Evolutionary conservation across 2,888 invertebrate species (phyloP), one percentile per base, ranked within the genome.

Genomic region (Formica aserva): DNA sequence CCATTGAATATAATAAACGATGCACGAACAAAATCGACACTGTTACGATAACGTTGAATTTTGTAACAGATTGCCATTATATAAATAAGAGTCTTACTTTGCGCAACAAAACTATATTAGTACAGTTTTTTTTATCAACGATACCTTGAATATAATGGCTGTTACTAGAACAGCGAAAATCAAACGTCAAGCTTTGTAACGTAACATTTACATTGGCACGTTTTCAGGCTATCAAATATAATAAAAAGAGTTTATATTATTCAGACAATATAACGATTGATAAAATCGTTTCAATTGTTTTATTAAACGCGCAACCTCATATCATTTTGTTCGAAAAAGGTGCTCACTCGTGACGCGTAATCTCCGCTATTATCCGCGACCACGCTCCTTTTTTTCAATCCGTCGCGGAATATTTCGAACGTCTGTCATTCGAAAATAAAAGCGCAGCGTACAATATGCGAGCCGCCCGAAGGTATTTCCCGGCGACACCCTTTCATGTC

Each of bases 401-500:
- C 60, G 22, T 57, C 71, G 71, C 57, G 45, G 57, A 69, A 32
- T 69, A 71, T 71, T 60, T 71, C 45, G 35, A 57, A 65, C 35
- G 57, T 62, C 52, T 15, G 52, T 52, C 52, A 52, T 52, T 52
- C 32, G 72, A 78, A 78, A 78, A 78, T 78, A 71, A 78, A 78
- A 78, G 78, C 71, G 35, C 29, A 45, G 35, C 63, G 48, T 29
- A 52, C 74, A 75, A 81, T 81, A 75, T 75, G 81, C 63, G 62
- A 57, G 45, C 38, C 41, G 69, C 52, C 22, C 60, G 45, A 26
- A 67, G 81, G 77, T 72, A 78, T 78, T 75, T 77, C 62, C 62
- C 35, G 18, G 72, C 72, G 67, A 83, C 71, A 62, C 41, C 72
- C 69, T 78, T 84, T 71, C 69, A 57, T 81, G 65, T 71, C 62